phyloP scores from a whole-genome alignment of 2,797 vertebrate species.

The Ara ararauna region DNA sequence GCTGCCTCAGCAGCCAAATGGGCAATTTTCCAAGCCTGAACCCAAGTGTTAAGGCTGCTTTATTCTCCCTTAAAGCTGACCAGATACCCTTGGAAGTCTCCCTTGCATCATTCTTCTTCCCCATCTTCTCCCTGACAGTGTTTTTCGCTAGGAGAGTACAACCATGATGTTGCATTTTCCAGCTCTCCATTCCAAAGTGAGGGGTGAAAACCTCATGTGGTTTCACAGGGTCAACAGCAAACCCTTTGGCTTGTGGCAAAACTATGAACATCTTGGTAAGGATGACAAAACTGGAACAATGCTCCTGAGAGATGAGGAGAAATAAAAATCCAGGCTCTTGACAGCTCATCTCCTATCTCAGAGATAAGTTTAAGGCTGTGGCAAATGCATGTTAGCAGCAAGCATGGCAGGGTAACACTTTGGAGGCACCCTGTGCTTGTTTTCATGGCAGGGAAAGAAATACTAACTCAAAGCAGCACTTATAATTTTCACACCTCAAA shows the following conservation, averaged over 20 bases:
- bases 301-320: neutral
- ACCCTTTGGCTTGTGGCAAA: neutral
- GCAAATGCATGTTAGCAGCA: neutral
- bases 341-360: neutral
- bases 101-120: neutral
- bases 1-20: slow-evolving; percentile 70
- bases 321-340: neutral
- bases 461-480: neutral
- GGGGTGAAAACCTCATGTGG: neutral
- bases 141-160: neutral
- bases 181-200: neutral
- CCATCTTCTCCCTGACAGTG: neutral
- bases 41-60: slow-evolving; percentile 36
- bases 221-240: neutral
- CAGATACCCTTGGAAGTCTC: neutral
- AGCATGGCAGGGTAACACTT: neutral
- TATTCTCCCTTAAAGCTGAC: slow-evolving; percentile 21
- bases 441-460: neutral
- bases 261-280: neutral
- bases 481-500: neutral
- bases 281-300: neutral
- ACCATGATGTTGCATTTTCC: neutral
- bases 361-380: neutral
- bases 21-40: slow-evolving; percentile 60
- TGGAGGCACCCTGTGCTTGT: neutral